A percentile compares a stretch with the other conserved stretches of the same genome.
phyloP scores from a whole-genome alignment of 2,113 vertebrate species.

The Dolichallabes microphthalmus region DNA sequence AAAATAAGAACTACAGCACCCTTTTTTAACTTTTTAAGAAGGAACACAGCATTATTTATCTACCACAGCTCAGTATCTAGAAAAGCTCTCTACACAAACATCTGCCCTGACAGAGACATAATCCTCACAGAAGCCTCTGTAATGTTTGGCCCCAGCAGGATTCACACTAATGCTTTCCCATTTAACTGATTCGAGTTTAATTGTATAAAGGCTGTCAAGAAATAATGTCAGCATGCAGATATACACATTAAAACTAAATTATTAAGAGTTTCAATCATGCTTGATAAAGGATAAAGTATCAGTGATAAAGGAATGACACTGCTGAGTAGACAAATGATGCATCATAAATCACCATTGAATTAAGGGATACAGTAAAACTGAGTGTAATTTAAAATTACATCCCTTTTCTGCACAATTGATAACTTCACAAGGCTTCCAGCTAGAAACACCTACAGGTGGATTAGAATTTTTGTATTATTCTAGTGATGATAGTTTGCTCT shows the following conservation, averaged over 20 bases:
- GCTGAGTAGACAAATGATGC: neutral
- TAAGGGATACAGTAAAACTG: neutral
- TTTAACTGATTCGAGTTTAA: constrained; percentile 6
- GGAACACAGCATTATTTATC: constrained; percentile 5
- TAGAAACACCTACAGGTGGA: neutral
- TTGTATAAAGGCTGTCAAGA: constrained; percentile 1
- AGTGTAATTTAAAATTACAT: neutral
- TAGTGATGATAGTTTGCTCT: neutral
- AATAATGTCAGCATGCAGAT: neutral
- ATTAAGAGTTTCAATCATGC: neutral
- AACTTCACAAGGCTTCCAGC: neutral
- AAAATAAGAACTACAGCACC: neutral
- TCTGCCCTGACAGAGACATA: constrained; percentile 3
- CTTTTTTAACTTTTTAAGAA: neutral
- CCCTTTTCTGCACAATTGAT: neutral
- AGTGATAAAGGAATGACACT: neutral
- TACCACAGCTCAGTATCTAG: neutral
- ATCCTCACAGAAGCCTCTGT: neutral
- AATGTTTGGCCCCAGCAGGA: constrained; percentile 9
- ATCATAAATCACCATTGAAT: neutral
- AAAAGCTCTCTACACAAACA: neutral
- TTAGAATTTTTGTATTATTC: neutral
- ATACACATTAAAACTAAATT: constrained; percentile 3
- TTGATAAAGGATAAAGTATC: neutral
- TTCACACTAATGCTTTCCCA: neutral